Conservation (phyloP, 2,888 invertebrate species). For the Fabriciana adippe region DNA sequence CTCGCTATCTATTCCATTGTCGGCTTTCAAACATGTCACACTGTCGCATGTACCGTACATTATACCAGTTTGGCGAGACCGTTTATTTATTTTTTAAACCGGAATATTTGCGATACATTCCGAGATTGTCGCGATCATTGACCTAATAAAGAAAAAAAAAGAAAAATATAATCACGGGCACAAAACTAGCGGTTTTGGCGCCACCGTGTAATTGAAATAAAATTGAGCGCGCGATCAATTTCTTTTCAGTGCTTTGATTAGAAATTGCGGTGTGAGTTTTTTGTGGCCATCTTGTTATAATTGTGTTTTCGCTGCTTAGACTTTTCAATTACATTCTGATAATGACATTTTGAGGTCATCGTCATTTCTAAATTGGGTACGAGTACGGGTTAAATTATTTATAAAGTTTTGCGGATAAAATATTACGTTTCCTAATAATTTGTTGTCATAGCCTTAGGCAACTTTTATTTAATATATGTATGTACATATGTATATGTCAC, state of each 20-base stretch:
- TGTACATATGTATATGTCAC: too few relatives aligned
- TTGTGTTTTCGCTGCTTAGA: constrained; percentile 8
- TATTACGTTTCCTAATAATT: background rate
- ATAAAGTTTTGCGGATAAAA: background rate
- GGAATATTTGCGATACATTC: constrained; percentile 32
- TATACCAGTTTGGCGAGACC: constrained; percentile 34
- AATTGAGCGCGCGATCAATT: constrained; percentile 38
- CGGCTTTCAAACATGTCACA: constrained; percentile 15
- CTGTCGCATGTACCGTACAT: constrained; percentile 27
- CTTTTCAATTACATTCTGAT: constrained; percentile 9
- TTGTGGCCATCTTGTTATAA: constrained; percentile 9
- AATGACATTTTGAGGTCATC: constrained; percentile 1
- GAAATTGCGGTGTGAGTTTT: constrained; percentile 42
- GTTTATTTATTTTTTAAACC: constrained; percentile 34
- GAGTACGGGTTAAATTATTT: background rate
- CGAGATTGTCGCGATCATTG: constrained; percentile 37
- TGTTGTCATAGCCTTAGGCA: too few relatives aligned
- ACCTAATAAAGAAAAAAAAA: constrained; percentile 34
- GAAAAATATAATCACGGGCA: constrained; percentile 30
- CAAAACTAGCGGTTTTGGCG: constrained; percentile 44
- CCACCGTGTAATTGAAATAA: constrained; percentile 41
- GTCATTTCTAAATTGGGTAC: background rate
- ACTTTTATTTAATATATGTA: too few relatives aligned
- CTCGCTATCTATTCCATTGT: constrained; percentile 17
- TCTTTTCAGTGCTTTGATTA: constrained; percentile 38